Evolutionary conservation across 2,888 invertebrate genomes (phyloP), one percentile per base, ranked within the genome.

Genomic region (Melinaea menophilus): DNA sequence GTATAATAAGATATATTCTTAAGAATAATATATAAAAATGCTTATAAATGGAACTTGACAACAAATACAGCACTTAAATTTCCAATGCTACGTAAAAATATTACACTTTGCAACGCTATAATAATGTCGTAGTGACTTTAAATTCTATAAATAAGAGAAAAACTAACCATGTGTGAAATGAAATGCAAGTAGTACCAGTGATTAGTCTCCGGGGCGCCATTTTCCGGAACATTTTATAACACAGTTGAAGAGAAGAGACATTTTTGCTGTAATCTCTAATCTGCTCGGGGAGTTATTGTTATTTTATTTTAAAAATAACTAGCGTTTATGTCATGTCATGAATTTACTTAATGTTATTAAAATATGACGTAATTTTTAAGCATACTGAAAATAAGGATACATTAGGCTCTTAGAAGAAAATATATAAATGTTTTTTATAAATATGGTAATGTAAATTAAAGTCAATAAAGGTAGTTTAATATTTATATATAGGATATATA

Each of bases 221-320:
- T 46, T 46, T n/a, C 46, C 46, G n/a, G 46, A 46, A n/a, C 46
- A 46, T 46, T 46, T 46, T 46, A 46, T 46, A 46, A 46, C 46
- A 22, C 22, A 0, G 46, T n/a, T 46, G 46, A n/a, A 11, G 46
- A 46, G 46, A 46, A 46, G 12, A 46, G 46, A 46, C 7, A 9
- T 46, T 46, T 46, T 46, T 46, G 46, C n/a, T n/a, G 11, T 9
- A 4, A 46, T 46, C 22, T 22, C 46, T 46, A 46, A 4, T 46
- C 11, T 46, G 11, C 46, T 46, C 4, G 7, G 46, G n/a, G 46
- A 46, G 12, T 46, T 46, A 46, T 46, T 46, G 12, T 46, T 46
- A n/a, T 9, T 22, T 22, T 22, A 12, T 46, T 9, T n/a, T n/a
- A n/a, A 46, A 46, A 46, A 46, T 46, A 46, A n/a, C n/a, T 46